Conservation (phyloP, 2,888 invertebrate genomes). For the Eupeodes luniger region DNA sequence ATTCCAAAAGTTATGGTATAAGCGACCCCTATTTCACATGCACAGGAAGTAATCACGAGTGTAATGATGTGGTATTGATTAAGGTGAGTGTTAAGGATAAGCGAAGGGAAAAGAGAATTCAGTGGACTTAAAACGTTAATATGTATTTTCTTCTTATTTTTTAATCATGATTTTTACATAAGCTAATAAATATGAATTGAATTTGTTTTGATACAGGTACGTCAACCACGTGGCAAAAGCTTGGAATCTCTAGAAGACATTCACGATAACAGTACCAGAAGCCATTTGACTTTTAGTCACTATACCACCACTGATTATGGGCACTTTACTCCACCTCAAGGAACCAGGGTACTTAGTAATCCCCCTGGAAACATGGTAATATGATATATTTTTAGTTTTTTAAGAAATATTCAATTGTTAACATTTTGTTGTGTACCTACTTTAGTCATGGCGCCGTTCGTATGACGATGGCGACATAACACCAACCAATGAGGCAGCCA, state of each 20-base stretch:
- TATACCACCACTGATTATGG: constrained; percentile 84
- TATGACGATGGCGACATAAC: constrained; percentile 96
- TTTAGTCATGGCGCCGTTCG: constrained; percentile 88
- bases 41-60: constrained; percentile 83
- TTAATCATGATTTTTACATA: background rate
- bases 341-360: constrained; percentile 79
- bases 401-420: background rate
- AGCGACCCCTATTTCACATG: constrained; percentile 81
- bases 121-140: background rate
- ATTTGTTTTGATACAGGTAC: constrained; percentile 85
- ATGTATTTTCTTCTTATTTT: background rate
- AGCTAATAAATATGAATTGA: background rate
- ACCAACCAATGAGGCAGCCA: constrained; percentile 90
- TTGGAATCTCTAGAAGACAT: constrained; percentile 93
- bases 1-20: constrained; percentile 82
- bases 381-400: background rate
- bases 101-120: background rate
- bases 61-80: constrained; percentile 84
- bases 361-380: constrained; percentile 81
- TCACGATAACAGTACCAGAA: constrained; percentile 86
- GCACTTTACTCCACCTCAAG: constrained; percentile 81
- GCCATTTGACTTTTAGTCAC: constrained; percentile 84
- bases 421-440: constrained; percentile 64
- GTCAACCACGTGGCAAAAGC: constrained; percentile 93
- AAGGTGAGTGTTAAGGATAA: constrained; percentile 80